Conservation (phyloP, 2,888 invertebrate genomes). For the Meta bourneti region DNA sequence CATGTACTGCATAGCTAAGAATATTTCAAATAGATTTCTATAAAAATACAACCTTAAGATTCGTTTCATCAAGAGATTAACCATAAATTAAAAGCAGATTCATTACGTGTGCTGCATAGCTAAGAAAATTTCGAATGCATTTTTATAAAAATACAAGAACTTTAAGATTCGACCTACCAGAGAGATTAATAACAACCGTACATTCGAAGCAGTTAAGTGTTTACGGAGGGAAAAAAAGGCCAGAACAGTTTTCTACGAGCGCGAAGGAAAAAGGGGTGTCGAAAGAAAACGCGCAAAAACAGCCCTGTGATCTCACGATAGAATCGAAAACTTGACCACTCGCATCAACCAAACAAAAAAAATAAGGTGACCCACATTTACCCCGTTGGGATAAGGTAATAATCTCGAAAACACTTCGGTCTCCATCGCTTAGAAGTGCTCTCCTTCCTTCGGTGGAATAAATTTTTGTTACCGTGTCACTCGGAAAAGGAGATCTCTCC, state of each 20-base stretch:
- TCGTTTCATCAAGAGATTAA: no score
- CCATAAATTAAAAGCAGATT: no score
- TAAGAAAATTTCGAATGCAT: no score
- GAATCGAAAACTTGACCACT: constrained; percentile 60
- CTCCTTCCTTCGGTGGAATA: not conserved
- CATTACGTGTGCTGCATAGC: no score
- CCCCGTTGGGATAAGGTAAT: constrained; percentile 64
- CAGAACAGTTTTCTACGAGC: not conserved
- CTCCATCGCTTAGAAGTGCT: constrained; percentile 29
- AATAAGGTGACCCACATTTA: constrained; percentile 55
- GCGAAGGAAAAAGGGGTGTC: not conserved
- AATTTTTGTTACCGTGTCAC: constrained; percentile 5
- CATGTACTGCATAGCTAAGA: no score
- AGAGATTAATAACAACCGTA: no score
- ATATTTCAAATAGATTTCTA: no score
- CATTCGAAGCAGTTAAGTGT: no score
- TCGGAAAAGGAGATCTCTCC: constrained; percentile 14
- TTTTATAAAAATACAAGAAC: no score
- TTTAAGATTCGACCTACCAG: no score
- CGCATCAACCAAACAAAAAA: constrained; percentile 38
- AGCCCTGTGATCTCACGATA: not conserved
- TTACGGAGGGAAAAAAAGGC: no score
- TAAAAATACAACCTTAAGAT: no score
- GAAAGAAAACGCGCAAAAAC: not conserved
- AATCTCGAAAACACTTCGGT: constrained; percentile 58